Percentiles rank a stretch among this genome's conserved stretches.
phyloP scores from a whole-genome alignment of 2,888 invertebrate species.

The Gerris lacustris region DNA sequence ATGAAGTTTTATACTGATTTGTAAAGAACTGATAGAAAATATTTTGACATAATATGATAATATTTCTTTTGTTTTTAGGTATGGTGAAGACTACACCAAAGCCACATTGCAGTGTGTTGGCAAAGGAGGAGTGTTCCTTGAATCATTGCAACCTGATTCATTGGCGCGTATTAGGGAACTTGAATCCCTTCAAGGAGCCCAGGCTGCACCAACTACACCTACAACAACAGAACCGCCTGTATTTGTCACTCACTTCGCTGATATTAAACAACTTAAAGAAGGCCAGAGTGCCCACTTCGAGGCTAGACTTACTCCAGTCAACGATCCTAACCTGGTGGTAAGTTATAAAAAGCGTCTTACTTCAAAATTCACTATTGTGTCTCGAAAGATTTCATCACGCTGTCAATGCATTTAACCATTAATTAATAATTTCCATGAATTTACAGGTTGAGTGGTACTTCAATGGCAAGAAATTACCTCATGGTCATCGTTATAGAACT shows the following conservation, averaged over 20 bases:
- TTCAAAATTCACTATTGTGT: not conserved
- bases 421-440: not conserved
- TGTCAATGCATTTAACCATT: too few relatives aligned
- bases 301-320: constrained; percentile 82
- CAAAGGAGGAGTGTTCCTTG: constrained; percentile 72
- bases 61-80: constrained; percentile 35
- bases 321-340: constrained; percentile 81
- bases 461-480: constrained; percentile 80
- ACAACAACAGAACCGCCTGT: constrained; percentile 72
- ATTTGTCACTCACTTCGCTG: constrained; percentile 75
- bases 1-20: constrained; percentile 10
- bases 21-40: not conserved
- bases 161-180: constrained; percentile 75
- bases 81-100: constrained; percentile 75
- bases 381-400: not conserved
- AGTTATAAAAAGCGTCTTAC: constrained; percentile 18
- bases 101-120: constrained; percentile 75
- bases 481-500: constrained; percentile 91
- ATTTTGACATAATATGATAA: too few relatives aligned
- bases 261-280: constrained; percentile 76
- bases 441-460: constrained; percentile 75
- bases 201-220: constrained; percentile 42
- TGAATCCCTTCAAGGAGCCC: constrained; percentile 55
- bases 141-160: constrained; percentile 82
- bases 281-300: constrained; percentile 91